phyloP scores from a whole-genome alignment of 2,888 invertebrate genomes.

The Plebejus argus region DNA sequence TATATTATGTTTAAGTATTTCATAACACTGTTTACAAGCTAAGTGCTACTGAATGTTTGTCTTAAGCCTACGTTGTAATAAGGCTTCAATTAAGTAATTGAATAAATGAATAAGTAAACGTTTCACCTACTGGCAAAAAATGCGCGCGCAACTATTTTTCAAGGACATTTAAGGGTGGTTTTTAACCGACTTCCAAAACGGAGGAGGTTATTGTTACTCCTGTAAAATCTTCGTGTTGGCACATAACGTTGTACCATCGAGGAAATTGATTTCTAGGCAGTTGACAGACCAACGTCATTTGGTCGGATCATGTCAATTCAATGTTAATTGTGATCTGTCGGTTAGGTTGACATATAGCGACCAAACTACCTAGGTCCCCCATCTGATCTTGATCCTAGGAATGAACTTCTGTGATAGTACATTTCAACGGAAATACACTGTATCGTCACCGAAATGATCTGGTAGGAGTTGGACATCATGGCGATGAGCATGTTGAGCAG shows the following conservation, averaged over 20 bases:
- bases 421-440: neutral
- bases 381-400: too few relatives aligned
- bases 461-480: slow-evolving; percentile 99
- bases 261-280: too few relatives aligned
- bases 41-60: neutral
- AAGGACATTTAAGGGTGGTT: neutral
- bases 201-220: too few relatives aligned
- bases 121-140: neutral
- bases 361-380: too few relatives aligned
- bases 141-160: neutral
- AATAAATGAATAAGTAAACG: neutral
- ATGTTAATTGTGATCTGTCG: too few relatives aligned
- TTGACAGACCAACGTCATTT: too few relatives aligned
- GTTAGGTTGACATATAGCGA: too few relatives aligned
- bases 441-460: slow-evolving; percentile 94
- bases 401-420: too few relatives aligned
- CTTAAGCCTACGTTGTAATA: neutral
- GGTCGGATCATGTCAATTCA: too few relatives aligned
- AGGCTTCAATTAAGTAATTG: neutral
- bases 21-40: neutral
- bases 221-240: too few relatives aligned
- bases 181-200: too few relatives aligned
- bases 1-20: neutral
- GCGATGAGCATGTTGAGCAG: slow-evolving; percentile 98
- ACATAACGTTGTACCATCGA: too few relatives aligned